Evolutionary conservation across 2,888 invertebrate genomes (phyloP).

Genomic region (Caenorhabditis sp.): DNA sequence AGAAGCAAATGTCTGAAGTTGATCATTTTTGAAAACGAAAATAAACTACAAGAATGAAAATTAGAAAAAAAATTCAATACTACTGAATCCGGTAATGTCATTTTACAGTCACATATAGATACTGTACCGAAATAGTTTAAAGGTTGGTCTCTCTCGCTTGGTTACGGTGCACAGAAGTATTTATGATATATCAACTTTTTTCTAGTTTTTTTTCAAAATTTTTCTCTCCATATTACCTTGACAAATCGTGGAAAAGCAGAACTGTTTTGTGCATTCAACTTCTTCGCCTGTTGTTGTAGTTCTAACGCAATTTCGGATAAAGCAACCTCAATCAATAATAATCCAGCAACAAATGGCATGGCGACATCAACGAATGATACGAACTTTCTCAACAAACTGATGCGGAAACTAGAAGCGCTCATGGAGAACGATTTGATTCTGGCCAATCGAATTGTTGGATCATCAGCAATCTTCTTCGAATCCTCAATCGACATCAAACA

Average conservation of each 20-base stretch:
- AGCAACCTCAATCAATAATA: conserved; percentile 25
- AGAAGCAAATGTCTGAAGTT: not conserved
- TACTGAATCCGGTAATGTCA: too few species aligned
- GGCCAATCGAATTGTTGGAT: conserved; percentile 15
- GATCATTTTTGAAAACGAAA: not conserved
- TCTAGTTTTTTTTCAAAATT: too few species aligned
- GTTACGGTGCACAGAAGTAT: too few species aligned
- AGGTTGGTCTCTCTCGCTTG: too few species aligned
- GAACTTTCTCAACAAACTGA: conserved; percentile 29
- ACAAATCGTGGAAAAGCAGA: conserved; percentile 32
- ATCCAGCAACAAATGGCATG: conserved; percentile 37
- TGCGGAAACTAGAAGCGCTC: conserved; percentile 42
- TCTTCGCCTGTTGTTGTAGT: conserved; percentile 20
- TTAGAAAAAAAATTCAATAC: too few species aligned
- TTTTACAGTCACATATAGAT: too few species aligned
- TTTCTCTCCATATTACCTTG: not conserved
- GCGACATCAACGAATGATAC: conserved; percentile 47
- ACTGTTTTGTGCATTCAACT: conserved; percentile 10
- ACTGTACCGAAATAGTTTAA: too few species aligned
- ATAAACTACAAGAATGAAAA: not conserved
- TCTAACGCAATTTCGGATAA: conserved; percentile 18
- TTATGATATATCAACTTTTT: too few species aligned
- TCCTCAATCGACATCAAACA: conserved; percentile 10
- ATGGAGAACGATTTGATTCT: conserved; percentile 39
- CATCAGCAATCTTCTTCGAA: conserved; percentile 3